phyloP scores from a whole-genome alignment of 30 jellyfish, hydroid and myxozoan species.

The Hydractinia echinata region DNA sequence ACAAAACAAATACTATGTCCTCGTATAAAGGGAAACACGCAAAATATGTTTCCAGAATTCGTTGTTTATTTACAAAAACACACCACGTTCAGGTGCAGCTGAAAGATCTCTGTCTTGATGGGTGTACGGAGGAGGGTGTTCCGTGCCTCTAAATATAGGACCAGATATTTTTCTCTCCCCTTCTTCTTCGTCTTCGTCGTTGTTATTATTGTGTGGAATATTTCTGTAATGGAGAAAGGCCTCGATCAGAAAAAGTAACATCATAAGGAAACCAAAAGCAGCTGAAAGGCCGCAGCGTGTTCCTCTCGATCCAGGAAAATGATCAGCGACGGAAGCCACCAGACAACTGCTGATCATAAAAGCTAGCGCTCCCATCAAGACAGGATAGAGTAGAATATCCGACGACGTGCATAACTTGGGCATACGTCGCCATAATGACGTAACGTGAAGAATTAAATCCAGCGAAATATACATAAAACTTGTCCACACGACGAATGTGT shows the following conservation, averaged over 20 bases:
- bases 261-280: conserved; percentile 25
- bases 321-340: conserved; percentile 31
- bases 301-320: conserved; percentile 21
- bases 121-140: background rate
- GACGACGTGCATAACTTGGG: conserved; percentile 19
- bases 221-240: conserved; percentile 30
- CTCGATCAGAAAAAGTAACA: conserved; percentile 26
- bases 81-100: background rate
- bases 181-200: background rate
- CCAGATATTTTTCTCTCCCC: background rate
- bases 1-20: too few relatives aligned
- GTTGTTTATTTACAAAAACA: too few relatives aligned
- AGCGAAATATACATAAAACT: conserved; percentile 34
- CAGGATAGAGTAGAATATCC: conserved; percentile 9
- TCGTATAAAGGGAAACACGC: too few relatives aligned
- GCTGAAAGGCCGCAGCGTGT: conserved; percentile 24
- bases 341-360: conserved; percentile 14
- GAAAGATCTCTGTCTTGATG: background rate
- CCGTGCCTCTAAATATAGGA: background rate
- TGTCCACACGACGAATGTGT: conserved; percentile 34
- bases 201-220: background rate
- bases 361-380: conserved; percentile 30
- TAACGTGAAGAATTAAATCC: conserved; percentile 28
- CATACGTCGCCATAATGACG: conserved; percentile 13
- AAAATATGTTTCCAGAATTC: too few relatives aligned